Conservation (phyloP, 1,140 invertebrate genomes). For the Drosophila orena region DNA sequence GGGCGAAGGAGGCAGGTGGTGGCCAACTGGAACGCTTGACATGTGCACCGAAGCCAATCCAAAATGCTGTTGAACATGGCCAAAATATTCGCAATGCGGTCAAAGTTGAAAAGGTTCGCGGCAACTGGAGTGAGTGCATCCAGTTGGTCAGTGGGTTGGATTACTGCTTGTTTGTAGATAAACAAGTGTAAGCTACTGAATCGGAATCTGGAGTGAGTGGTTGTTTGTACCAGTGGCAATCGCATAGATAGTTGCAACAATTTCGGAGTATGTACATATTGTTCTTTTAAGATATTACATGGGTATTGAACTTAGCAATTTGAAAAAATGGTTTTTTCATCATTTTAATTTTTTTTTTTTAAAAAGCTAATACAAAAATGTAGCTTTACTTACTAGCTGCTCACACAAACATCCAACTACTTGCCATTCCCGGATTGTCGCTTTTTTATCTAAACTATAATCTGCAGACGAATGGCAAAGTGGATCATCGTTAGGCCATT, state of each 20-base stretch:
- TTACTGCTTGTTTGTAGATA: slow-evolving; percentile 37
- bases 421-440: slow-evolving; percentile 9
- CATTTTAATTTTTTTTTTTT: too few species aligned
- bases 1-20: slow-evolving; percentile 3
- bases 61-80: slow-evolving; percentile 57
- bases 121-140: slow-evolving; percentile 32
- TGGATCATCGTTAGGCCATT: slow-evolving; percentile 35
- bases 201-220: slow-evolving; percentile 21
- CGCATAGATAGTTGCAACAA: slow-evolving; percentile 17
- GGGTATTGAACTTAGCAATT: neutral
- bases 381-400: neutral
- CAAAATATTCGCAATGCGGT: slow-evolving; percentile 64
- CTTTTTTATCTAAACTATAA: slow-evolving; percentile 24
- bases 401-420: slow-evolving; percentile 1
- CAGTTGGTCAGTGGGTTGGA: slow-evolving; percentile 7
- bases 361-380: too few species aligned
- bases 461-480: slow-evolving; percentile 31
- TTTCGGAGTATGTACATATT: neutral
- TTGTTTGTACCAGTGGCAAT: slow-evolving; percentile 39
- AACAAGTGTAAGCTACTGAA: slow-evolving; percentile 45
- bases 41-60: slow-evolving; percentile 75
- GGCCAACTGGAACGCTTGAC: slow-evolving; percentile 56
- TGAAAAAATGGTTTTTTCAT: too few species aligned
- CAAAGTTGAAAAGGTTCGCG: slow-evolving; percentile 63
- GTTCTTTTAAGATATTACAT: neutral